Evolutionary conservation across 2,797 vertebrate species (phyloP), one percentile per base, ranked within the genome.

Genomic region (Phaenicophaeus curvirostris): DNA sequence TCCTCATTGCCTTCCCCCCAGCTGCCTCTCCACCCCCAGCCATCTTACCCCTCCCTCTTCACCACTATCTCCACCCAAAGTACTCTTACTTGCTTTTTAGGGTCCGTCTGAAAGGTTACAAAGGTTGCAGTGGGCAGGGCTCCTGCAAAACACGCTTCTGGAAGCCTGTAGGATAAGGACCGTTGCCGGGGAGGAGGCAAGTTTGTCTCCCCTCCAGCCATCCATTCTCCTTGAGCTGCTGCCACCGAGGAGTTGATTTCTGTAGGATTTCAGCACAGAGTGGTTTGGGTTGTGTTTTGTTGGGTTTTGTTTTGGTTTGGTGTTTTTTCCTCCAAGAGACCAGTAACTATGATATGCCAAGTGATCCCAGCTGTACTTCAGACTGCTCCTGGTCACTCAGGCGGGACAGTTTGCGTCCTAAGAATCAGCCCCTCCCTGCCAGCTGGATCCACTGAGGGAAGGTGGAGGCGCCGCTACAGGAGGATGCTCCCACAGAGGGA

Each of bases 231-330:
- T 48, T 48, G 74, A 81, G 62, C 44, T 87, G 44, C 62, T 81
- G 66, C 63, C 1, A 2, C 48, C 0, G 0, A 31, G 28, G 18
- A 28, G 89, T 89, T 65, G 25, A 57, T 67, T 91, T 65, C 44
- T 63, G 11, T 35, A 72, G 33, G 31, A 61, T 81, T 78, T 80
- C 74, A 61, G 25, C 62, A 68, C 73, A 53, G 30, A 72, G 41
- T 25, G 19, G 27, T 39, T 79, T 92, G n/a, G 2, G 51, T 75
- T 77, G 33, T 58, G n/a, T n/a, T 90, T 42, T 50, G n/a, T 41
- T 63, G 50, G 16, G 42, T 44, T 44, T 44, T 44, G 13, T 9
- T 15, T 16, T 30, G 15, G 51, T 6, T 12, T 24, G 3, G 23
- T 15, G 39, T 8, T 20, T 61, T 53, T 14, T 6, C 9, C 4